A percentile compares a stretch with the other conserved stretches of the same genome.
Evolutionary conservation across 2,888 invertebrate species (phyloP).

Genomic region (Hyalella azteca): DNA sequence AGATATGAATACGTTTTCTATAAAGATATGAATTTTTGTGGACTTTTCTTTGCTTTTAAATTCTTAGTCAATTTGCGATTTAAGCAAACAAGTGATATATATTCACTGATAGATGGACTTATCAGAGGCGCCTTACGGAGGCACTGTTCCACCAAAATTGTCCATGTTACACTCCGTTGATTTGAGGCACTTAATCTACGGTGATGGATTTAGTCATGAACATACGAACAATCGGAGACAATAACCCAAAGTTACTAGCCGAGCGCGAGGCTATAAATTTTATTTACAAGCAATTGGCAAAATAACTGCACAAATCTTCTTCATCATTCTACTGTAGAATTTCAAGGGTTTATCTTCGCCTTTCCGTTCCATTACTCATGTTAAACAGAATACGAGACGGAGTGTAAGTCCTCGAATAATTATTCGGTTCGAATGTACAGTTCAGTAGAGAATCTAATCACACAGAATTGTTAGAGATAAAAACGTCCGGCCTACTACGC

Average conservation of each 20-base stretch:
- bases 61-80: too few relatives aligned
- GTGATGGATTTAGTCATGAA: not conserved
- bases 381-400: too few relatives aligned
- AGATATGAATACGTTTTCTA: too few relatives aligned
- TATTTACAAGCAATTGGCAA: not conserved
- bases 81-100: too few relatives aligned
- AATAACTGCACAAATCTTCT: not conserved
- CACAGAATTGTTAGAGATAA: too few relatives aligned
- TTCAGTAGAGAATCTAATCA: too few relatives aligned
- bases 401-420: too few relatives aligned
- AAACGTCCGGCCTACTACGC: too few relatives aligned
- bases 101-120: constrained; percentile 3
- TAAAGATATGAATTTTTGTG: too few relatives aligned
- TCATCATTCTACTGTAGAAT: not conserved
- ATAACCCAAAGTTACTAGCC: not conserved
- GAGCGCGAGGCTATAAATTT: not conserved
- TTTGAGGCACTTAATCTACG: not conserved
- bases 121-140: not conserved
- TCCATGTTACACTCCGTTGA: not conserved
- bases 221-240: not conserved
- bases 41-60: too few relatives aligned
- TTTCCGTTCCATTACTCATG: not conserved
- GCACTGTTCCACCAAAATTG: not conserved
- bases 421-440: too few relatives aligned
- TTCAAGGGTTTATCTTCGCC: not conserved